These are phyloP conservation scores for crab-eating macaque (Macaca fascicularis) DNA, from an alignment of 2,113 vertebrate genomes.

Conservation along the genomic window T2T-MFA8v1.1 NC_088389.1:93263501-93264000, in stretches of 20 bases:
- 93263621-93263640: neutral
- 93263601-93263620: neutral
- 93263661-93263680: neutral
- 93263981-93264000: neutral
- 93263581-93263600: neutral
- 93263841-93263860: neutral
- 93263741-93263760: neutral
- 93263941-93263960: neutral
- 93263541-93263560: neutral
- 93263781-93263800: neutral
- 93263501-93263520: neutral
- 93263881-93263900: neutral
- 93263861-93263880: neutral
- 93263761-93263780: neutral
- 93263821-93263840: neutral
- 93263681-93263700: neutral
- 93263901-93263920: neutral
- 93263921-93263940: neutral
- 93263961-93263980: neutral
- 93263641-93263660: neutral
- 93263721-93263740: conserved; percentile 1
- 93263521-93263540: neutral
- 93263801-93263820: neutral
- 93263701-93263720: neutral
- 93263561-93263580: neutral